Base-by-base conservation (phyloP, 2,797 vertebrate species). In the Acipenser oxyrinchus region DNA sequence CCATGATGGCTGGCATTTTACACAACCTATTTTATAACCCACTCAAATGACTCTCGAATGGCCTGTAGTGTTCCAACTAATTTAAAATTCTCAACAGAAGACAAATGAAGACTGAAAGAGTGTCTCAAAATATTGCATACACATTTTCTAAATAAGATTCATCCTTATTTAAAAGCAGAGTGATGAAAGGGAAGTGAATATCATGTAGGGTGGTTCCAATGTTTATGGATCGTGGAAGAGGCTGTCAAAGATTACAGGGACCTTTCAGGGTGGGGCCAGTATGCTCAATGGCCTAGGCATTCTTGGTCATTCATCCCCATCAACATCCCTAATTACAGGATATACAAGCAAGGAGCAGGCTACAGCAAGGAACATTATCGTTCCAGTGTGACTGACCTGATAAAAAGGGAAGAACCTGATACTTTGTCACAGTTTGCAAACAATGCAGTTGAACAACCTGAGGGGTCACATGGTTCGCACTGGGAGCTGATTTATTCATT, bases 361-460 rank as follows among this genome's bases (percentile, higher is more conserved):
- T 72, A 76, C 75, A 75, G 74, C 3, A 0, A 64, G 68, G 64
- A 58, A 64, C 51, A 18, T n/a, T 53, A 75, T 72, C 81, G 66
- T 82, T 77, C 74, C 74, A 58, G n/a, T 63, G 63, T 64, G n/a
- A 80, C 73, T 57, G 76, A 81, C 81, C 78, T 69, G 73, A 69
- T 49, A 79, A 75, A 91, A 87, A 82, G 69, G 73, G 68, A 73
- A 80, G 73, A 87, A 88, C 82, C 74, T 8, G 81, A 91, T 82
- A 86, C 79, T 76, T 82, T 75, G 74, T 81, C 83, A 86, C 75
- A 87, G 87, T 92, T 90, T 92, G 86, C 84, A 94, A 93, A 93
- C 87, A 91, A 75, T 75, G 79, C 69, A 75, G 69, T 64, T 75
- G 76, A 79, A 83, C 75, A 78, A 87, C 81, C 81, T 83, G 74